Evolutionary conservation across 2,113 vertebrate genomes (phyloP).

Genomic region (Forbesichthys papilliferus): DNA sequence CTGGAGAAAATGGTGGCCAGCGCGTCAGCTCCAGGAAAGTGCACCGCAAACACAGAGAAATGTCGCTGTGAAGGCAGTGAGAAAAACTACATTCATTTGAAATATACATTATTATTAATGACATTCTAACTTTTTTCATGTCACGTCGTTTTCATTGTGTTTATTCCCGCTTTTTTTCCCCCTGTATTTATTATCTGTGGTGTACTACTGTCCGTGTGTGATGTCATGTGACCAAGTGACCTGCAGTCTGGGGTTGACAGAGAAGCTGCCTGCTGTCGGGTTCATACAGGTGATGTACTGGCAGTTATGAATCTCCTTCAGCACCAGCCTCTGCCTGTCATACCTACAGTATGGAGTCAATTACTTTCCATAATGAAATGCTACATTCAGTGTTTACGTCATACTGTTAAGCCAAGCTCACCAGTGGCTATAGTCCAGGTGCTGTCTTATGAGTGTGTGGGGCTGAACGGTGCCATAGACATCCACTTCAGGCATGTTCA

Average conservation of each 20-base stretch:
- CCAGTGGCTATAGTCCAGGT: conserved; percentile 79
- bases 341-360: conserved; percentile 81
- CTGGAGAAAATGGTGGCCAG: conserved; percentile 76
- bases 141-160: neutral
- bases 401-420: conserved; percentile 27
- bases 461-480: conserved; percentile 78
- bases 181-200: neutral
- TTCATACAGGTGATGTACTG: conserved; percentile 91
- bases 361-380: neutral
- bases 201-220: neutral
- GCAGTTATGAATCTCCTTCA: conserved; percentile 93
- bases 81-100: too few species aligned
- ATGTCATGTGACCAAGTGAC: conserved; percentile 54
- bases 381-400: neutral
- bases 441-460: conserved; percentile 78
- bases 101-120: neutral
- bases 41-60: conserved; percentile 82
- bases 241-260: conserved; percentile 88
- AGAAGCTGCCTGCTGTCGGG: conserved; percentile 91
- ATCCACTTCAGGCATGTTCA: conserved; percentile 83
- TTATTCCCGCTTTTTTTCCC: neutral
- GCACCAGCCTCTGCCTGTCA: conserved; percentile 88
- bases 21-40: conserved; percentile 68
- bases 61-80: conserved; percentile 62
- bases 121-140: neutral